Conservation (phyloP, 1,140 invertebrate genomes). For the Mizuhopecten yessoensis region DNA sequence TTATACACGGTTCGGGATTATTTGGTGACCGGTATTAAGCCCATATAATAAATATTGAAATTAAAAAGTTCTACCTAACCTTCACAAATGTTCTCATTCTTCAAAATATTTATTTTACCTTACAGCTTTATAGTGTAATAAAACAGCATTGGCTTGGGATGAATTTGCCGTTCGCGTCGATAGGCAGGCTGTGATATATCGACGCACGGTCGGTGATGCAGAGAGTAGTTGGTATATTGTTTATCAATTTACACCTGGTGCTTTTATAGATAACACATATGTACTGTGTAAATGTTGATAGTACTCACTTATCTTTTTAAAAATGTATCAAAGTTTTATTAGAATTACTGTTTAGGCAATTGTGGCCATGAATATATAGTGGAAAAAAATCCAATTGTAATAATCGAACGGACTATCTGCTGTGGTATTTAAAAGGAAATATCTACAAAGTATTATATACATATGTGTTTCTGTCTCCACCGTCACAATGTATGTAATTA, state of each 20-base stretch:
- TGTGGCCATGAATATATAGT: too few species aligned
- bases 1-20: not conserved
- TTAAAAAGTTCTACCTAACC: not conserved
- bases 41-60: not conserved
- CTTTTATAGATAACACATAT: not conserved
- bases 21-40: not conserved
- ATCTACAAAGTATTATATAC: too few species aligned
- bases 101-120: not conserved
- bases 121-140: not conserved
- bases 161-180: not conserved
- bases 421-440: too few species aligned
- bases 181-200: not conserved
- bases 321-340: too few species aligned
- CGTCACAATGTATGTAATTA: too few species aligned
- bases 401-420: too few species aligned
- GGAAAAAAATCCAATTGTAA: too few species aligned
- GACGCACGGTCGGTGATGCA: not conserved
- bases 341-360: too few species aligned
- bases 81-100: not conserved
- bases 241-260: slow-evolving; percentile 9
- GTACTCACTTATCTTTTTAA: slow-evolving; percentile 6
- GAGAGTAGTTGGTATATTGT: not conserved
- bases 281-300: not conserved
- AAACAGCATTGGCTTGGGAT: not conserved
- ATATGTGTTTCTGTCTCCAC: too few species aligned